Evolutionary conservation across 2,113 vertebrate species (phyloP), one percentile per base, ranked within the genome.

Genomic region (Prionailurus viverrinus): DNA sequence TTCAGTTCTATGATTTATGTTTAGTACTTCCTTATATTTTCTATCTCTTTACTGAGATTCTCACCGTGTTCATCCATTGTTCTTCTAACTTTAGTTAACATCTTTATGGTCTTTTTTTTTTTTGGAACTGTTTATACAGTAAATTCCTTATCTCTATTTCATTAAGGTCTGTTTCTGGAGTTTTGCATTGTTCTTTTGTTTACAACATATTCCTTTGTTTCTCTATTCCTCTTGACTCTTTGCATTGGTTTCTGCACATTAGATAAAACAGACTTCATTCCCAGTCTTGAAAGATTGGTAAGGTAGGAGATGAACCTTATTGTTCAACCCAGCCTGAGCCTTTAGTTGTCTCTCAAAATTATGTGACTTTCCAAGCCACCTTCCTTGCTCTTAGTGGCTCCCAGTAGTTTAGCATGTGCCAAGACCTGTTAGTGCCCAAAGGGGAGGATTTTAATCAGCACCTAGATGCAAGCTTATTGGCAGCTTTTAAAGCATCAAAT

Each of bases 211-310:
- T 65, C 41, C 25, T 90, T 39, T 80, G 18, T 69, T 80, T 88
- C 63, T 94, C 80, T 12, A 63, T 58, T 88, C 81, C 73, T 33
- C 65, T 88, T 94, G 55, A 63, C 18, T 81, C n/a, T 94, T 53
- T 25, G 7, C 23, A 18, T 81, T 94, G 39, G 41, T 51, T 71
- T 89, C 65, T 81, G 33, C 12, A 33, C 85, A 51, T 51, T 23
- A 81, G 53, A 81, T 15, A 94, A 89, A 81, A 51, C 8, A 73
- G 65, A 12, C 13, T 39, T 41, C 53, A 73, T 39, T 63, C 53
- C 33, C 53, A 63, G 6, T 71, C 53, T 63, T 82, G 76, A 81
- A 21, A 23, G 39, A 69, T 25, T 39, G 8, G 85, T 61, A 39
- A 48, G 29, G 74, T 23, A 89, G 33, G 41, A 81, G 33, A 71